Evolutionary conservation across 2,113 vertebrate species (phyloP), one percentile per base, ranked within the genome.

Genomic region (Lanius collurio): DNA sequence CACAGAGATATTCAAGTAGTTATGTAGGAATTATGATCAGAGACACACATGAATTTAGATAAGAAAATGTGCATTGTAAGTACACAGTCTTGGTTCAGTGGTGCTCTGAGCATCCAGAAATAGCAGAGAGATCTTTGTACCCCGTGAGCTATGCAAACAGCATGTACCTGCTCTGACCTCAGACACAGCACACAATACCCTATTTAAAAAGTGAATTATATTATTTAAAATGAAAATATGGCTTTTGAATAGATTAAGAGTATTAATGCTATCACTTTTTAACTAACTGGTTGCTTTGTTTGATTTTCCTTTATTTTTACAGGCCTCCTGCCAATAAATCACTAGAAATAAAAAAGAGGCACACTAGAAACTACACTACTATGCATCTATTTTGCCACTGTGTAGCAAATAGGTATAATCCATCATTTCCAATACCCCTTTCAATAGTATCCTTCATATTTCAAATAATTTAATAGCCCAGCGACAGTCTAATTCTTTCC

Each of bases 401-500:
- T 94, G 85, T 75, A 95, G 92, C 84, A 96, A 97, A 97, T 95
- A 89, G 92, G 94, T 93, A 79, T 95, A 97, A 97, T 97, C 96
- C 95, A 97, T 97, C 95, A 96, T 96, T 83, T 92, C 92, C 94
- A 93, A 75, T 87, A 94, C 86, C 68, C 67, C 83, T 96, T 96
- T 95, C 94, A 96, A 87, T 93, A 93, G 82, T 74, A 69, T 90
- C 85, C 80, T 78, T 95, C 94, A 81, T 89, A 95, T 93, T 96
- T 93, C 80, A 95, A 94, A 94, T 78, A 55, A 92, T 94, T 83
- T 92, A 95, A 93, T 83, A 85, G 41, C 59, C 46, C 59, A 73
- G 49, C 24, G 44, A 94, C 95, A 96, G 89, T 88, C 87, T 96
- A 93, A 97, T 97, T 97, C 50, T 56, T 94, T 93, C 44, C 84